phyloP scores from a whole-genome alignment of 2,113 vertebrate genomes.

The Tricholaema leucomelas region DNA sequence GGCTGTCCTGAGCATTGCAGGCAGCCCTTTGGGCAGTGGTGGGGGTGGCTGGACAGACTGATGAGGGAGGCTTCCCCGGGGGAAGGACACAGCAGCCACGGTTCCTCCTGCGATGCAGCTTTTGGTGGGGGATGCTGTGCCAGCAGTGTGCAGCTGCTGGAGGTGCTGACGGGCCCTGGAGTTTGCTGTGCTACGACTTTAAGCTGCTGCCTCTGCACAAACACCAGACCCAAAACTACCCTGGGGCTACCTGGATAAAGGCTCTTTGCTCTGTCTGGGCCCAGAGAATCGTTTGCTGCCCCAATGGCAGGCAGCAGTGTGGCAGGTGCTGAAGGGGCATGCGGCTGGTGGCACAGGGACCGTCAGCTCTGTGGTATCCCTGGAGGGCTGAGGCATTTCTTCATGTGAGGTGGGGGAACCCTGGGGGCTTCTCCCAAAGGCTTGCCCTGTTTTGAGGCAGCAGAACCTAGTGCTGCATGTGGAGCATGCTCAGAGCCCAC shows the following conservation, averaged over 20 bases:
- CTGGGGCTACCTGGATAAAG: neutral
- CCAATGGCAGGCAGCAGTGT: neutral
- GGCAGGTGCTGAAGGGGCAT: neutral
- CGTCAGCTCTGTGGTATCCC: accelerated
- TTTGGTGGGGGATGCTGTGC: neutral
- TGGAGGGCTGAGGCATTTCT: neutral
- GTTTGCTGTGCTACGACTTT: neutral
- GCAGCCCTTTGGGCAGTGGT: accelerated
- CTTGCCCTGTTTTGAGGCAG: accelerated
- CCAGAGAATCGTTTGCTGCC: neutral
- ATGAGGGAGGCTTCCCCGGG: accelerated
- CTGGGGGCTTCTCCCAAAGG: neutral
- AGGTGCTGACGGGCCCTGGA: too few species aligned
- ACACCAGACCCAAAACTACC: neutral
- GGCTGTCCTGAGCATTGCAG: accelerated
- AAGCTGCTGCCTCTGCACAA: neutral
- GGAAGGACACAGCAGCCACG: accelerated
- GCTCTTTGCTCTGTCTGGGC: neutral
- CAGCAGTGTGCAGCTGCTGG: neutral
- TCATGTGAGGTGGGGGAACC: accelerated
- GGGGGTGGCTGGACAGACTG: neutral
- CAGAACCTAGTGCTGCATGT: accelerated
- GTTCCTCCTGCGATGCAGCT: too few species aligned
- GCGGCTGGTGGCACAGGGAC: neutral
- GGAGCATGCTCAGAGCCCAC: neutral